phyloP scores from a whole-genome alignment of 30 jellyfish, hydroid and myxozoan genomes.

The Mastigias papua region DNA sequence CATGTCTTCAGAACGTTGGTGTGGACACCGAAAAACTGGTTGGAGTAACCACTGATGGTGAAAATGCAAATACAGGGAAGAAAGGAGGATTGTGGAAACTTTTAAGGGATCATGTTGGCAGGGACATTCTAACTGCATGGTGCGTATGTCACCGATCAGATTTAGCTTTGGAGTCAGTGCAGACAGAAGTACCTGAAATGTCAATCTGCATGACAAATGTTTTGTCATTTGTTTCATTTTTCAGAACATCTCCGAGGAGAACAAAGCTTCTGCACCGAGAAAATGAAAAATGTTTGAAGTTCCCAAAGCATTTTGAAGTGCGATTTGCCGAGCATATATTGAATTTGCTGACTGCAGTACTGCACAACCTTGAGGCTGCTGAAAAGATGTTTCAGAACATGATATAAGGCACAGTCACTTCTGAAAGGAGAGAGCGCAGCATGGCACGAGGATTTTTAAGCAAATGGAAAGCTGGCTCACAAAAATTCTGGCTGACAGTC shows the following conservation, averaged over 20 bases:
- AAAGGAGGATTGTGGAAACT: too few species aligned
- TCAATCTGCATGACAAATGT: constrained; percentile 69
- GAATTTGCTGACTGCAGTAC: constrained; percentile 65
- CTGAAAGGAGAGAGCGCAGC: constrained; percentile 43
- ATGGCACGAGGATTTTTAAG: constrained; percentile 58
- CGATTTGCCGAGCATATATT: too few species aligned
- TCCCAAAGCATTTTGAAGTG: constrained; percentile 73
- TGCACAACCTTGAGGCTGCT: constrained; percentile 74
- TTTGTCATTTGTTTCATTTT: constrained; percentile 46
- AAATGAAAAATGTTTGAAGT: constrained; percentile 35
- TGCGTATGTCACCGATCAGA: constrained; percentile 80
- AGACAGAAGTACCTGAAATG: constrained; percentile 61
- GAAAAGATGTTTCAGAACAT: constrained; percentile 38
- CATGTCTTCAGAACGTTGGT: constrained; percentile 35
- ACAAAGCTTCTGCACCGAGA: constrained; percentile 60
- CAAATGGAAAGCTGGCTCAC: constrained; percentile 54
- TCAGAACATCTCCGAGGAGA: constrained; percentile 64
- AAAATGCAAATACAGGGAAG: constrained; percentile 59
- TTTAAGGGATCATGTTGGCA: too few species aligned
- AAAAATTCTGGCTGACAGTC: constrained; percentile 48
- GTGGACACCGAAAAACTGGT: constrained; percentile 38
- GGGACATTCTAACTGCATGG: constrained; percentile 67
- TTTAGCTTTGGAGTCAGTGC: constrained; percentile 72
- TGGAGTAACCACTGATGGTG: too few species aligned
- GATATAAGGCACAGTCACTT: constrained; percentile 42